Evolutionary conservation across 2,797 vertebrate species (phyloP).

Genomic region (Urosaurus nigricauda): DNA sequence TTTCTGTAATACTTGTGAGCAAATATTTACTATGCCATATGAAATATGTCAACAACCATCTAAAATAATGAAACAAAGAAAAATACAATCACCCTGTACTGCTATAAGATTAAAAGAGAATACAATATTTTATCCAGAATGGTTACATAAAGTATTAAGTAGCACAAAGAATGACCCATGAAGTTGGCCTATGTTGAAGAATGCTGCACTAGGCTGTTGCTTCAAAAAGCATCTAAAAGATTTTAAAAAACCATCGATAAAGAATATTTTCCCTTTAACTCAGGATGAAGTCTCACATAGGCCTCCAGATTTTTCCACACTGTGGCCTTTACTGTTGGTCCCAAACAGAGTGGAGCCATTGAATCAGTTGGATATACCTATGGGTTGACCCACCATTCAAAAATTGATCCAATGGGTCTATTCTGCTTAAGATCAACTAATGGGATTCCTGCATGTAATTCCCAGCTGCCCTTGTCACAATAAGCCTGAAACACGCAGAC

Average conservation of each 20-base stretch:
- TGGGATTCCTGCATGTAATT: too few relatives aligned
- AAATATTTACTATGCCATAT: constrained; percentile 6
- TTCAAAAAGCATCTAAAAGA: background rate
- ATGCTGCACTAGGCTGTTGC: background rate
- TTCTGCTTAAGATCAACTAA: too few relatives aligned
- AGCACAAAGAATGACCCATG: background rate
- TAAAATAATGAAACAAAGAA: background rate
- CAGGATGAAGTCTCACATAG: too few relatives aligned
- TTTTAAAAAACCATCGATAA: background rate
- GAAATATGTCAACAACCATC: background rate
- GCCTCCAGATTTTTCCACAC: too few relatives aligned
- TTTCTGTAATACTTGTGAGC: background rate
- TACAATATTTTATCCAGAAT: background rate
- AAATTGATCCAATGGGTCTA: too few relatives aligned
- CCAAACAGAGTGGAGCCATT: too few relatives aligned
- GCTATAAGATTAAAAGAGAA: background rate
- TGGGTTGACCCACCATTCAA: too few relatives aligned
- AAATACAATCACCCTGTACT: background rate
- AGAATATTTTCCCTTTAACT: background rate
- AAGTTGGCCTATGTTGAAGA: background rate
- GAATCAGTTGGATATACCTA: too few relatives aligned
- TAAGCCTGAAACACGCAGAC: too few relatives aligned
- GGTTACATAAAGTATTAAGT: background rate
- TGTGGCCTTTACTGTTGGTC: too few relatives aligned
- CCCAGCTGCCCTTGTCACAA: too few relatives aligned